phyloP scores from a whole-genome alignment of 1,140 invertebrate species.

The Leptopilina clavipes region DNA sequence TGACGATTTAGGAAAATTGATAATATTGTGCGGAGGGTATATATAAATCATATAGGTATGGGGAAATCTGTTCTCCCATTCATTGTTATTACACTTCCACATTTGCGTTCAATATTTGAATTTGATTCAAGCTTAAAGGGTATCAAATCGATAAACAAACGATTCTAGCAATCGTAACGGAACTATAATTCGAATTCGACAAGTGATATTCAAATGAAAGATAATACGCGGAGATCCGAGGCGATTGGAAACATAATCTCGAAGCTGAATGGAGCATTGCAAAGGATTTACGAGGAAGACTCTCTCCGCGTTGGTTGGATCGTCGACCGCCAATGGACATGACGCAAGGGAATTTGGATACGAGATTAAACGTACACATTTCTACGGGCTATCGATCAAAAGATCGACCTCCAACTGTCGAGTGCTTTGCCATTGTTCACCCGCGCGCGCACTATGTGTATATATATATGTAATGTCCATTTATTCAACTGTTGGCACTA shows the following conservation, averaged over 20 bases:
- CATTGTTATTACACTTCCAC: neutral
- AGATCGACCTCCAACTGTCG: slow-evolving; percentile 54
- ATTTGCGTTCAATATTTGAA: neutral
- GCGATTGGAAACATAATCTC: slow-evolving; percentile 29
- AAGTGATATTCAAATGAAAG: slow-evolving; percentile 26
- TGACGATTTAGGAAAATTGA: too few species aligned
- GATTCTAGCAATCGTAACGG: neutral
- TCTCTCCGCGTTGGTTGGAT: slow-evolving; percentile 12
- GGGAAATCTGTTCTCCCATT: too few species aligned
- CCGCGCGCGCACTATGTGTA: slow-evolving; percentile 35
- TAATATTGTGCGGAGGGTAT: too few species aligned
- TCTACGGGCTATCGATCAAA: slow-evolving; percentile 63
- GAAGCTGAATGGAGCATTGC: slow-evolving; percentile 25
- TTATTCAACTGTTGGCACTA: slow-evolving; percentile 37
- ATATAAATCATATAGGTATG: too few species aligned
- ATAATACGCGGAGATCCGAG: slow-evolving; percentile 28
- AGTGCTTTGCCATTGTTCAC: slow-evolving; percentile 45
- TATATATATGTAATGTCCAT: slow-evolving; percentile 35
- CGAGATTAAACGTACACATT: slow-evolving; percentile 58
- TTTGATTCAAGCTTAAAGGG: slow-evolving; percentile 1
- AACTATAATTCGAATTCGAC: slow-evolving; percentile 1
- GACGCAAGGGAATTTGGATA: slow-evolving; percentile 48
- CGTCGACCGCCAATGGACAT: slow-evolving; percentile 13
- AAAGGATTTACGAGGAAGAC: slow-evolving; percentile 33
- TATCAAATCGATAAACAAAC: slow-evolving; percentile 18